Evolutionary conservation across 2,888 invertebrate species (phyloP).

Genomic region (Alcis repandata): DNA sequence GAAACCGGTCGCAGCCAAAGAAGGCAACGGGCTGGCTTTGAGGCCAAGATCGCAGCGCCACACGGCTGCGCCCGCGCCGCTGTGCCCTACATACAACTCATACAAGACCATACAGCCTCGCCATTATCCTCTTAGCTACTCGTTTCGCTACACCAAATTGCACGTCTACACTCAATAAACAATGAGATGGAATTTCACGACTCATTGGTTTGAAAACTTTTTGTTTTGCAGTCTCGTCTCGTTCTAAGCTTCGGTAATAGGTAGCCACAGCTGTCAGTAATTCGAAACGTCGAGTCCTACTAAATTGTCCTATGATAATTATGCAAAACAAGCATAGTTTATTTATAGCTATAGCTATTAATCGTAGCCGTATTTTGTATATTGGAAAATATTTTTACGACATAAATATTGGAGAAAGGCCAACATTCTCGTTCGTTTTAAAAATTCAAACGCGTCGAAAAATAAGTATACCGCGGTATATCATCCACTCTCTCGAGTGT

Average conservation of each 20-base stretch:
- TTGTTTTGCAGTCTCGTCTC: slow-evolving; percentile 7
- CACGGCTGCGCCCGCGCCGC: slow-evolving; percentile 43
- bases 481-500: slow-evolving; percentile 10
- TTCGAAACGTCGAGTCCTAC: not conserved
- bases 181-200: slow-evolving; percentile 47
- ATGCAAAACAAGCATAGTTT: not conserved
- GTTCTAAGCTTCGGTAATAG: not conserved
- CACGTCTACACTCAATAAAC: slow-evolving; percentile 35
- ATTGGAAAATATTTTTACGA: slow-evolving; percentile 18
- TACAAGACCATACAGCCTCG: slow-evolving; percentile 54
- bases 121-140: slow-evolving; percentile 52
- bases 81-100: slow-evolving; percentile 70
- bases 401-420: slow-evolving; percentile 24
- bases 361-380: slow-evolving; percentile 12
- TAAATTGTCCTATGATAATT: not conserved
- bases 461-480: slow-evolving; percentile 8
- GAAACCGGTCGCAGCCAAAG: slow-evolving; percentile 82
- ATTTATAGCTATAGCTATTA: not conserved
- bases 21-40: slow-evolving; percentile 80
- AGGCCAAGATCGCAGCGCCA: slow-evolving; percentile 72
- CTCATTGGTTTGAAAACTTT: slow-evolving; percentile 42
- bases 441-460: slow-evolving; percentile 24
- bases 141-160: slow-evolving; percentile 32
- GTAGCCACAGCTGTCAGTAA: not conserved
- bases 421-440: slow-evolving; percentile 32